Conservation (phyloP, 1,140 invertebrate genomes). For the Reticulitermes speratus region DNA sequence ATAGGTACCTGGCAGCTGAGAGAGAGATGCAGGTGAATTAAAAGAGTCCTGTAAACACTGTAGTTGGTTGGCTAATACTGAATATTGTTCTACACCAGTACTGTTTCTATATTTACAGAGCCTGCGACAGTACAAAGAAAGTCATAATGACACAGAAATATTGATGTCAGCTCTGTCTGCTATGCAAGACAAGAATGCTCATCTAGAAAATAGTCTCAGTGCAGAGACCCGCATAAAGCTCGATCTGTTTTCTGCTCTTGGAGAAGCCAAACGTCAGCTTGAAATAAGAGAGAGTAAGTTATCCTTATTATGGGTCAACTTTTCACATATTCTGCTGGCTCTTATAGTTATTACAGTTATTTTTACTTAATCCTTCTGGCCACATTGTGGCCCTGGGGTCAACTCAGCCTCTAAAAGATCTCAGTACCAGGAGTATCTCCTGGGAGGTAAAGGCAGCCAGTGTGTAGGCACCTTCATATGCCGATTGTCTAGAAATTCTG, state of each 20-base stretch:
- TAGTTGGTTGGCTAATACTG: neutral
- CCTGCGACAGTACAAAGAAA: slow-evolving; percentile 64
- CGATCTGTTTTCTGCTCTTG: slow-evolving; percentile 93
- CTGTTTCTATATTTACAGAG: slow-evolving; percentile 42
- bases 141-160: slow-evolving; percentile 75
- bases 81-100: neutral
- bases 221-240: slow-evolving; percentile 95
- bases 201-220: slow-evolving; percentile 88
- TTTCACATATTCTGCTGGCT: neutral
- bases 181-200: slow-evolving; percentile 84
- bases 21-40: slow-evolving; percentile 54
- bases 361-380: neutral
- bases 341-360: no score
- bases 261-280: slow-evolving; percentile 89
- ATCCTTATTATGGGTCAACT: neutral
- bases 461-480: no score
- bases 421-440: no score
- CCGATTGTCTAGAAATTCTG: no score
- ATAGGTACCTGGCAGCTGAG: slow-evolving; percentile 58
- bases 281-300: slow-evolving; percentile 87
- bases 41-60: neutral
- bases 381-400: no score
- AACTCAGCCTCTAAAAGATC: no score
- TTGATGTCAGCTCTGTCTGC: slow-evolving; percentile 75
- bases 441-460: no score